phyloP scores from a whole-genome alignment of 2,888 invertebrate species.

The Malthinus flaveolus region DNA sequence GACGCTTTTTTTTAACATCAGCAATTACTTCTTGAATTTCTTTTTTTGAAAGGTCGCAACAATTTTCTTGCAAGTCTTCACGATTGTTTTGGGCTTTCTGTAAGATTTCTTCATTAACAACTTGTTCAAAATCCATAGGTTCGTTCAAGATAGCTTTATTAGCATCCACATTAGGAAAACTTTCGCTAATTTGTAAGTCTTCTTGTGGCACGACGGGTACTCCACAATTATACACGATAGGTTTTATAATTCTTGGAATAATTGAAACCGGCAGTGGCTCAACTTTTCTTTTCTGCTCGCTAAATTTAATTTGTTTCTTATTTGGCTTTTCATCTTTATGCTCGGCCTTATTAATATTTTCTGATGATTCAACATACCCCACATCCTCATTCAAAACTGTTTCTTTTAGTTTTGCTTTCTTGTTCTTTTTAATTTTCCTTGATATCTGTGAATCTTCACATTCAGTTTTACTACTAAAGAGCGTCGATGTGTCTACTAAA shows the following conservation, averaged over 20 bases:
- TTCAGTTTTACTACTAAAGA: no score
- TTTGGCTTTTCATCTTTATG: not conserved
- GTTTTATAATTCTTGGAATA: conserved; percentile 11
- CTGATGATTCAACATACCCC: not conserved
- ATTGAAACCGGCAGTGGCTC: conserved; percentile 12
- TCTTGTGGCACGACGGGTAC: no score
- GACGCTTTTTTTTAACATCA: no score
- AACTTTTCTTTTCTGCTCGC: not conserved
- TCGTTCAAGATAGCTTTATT: not conserved
- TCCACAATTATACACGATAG: not conserved
- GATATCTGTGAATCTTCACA: conserved; percentile 20
- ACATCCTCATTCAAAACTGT: no score
- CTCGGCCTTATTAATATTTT: not conserved
- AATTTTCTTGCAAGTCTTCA: no score
- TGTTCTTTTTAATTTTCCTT: conserved; percentile 22
- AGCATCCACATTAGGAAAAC: not conserved
- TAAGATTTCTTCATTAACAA: no score
- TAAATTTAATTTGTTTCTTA: not conserved
- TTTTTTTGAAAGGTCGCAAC: no score
- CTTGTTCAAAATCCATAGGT: no score
- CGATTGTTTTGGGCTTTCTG: no score
- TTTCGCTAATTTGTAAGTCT: not conserved
- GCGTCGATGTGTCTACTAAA: conserved; percentile 17
- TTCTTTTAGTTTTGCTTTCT: not conserved
- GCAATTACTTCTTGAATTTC: no score